Evolutionary conservation across 2,888 invertebrate genomes (phyloP).

Genomic region (Tillus elongatus): DNA sequence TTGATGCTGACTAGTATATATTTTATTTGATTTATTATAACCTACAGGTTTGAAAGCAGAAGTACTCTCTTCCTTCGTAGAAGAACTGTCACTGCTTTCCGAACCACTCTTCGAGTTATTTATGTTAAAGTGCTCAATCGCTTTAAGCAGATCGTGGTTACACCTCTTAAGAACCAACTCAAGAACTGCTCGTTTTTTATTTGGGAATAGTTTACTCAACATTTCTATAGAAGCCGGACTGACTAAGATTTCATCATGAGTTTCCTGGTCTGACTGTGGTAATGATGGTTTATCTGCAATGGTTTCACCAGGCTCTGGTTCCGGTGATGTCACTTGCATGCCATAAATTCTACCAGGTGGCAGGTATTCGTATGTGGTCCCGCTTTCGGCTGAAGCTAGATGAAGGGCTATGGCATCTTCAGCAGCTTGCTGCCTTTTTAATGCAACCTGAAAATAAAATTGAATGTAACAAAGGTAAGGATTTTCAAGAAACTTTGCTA

Average conservation of each 20-base stretch:
- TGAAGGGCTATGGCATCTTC: conserved; percentile 94
- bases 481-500: conserved; percentile 1
- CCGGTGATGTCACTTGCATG: conserved; percentile 73
- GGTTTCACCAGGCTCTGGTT: conserved; percentile 31
- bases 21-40: conserved; percentile 20
- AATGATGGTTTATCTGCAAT: conserved; percentile 13
- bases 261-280: conserved; percentile 20
- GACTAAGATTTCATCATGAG: conserved; percentile 40
- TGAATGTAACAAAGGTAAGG: neutral
- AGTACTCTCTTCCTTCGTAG: conserved; percentile 25
- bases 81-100: conserved; percentile 18
- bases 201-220: conserved; percentile 80
- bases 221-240: conserved; percentile 74
- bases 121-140: conserved; percentile 74
- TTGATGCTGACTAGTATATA: conserved; percentile 27
- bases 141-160: conserved; percentile 82
- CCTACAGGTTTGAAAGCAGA: conserved; percentile 40
- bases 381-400: conserved; percentile 75
- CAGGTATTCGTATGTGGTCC: conserved; percentile 60
- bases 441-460: conserved; percentile 61
- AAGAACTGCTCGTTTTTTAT: conserved; percentile 76
- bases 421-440: conserved; percentile 93
- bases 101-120: conserved; percentile 20
- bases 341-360: conserved; percentile 90
- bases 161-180: conserved; percentile 88